Base-by-base conservation (phyloP, 1,140 invertebrate genomes). In the Latrodectus geometricus region DNA sequence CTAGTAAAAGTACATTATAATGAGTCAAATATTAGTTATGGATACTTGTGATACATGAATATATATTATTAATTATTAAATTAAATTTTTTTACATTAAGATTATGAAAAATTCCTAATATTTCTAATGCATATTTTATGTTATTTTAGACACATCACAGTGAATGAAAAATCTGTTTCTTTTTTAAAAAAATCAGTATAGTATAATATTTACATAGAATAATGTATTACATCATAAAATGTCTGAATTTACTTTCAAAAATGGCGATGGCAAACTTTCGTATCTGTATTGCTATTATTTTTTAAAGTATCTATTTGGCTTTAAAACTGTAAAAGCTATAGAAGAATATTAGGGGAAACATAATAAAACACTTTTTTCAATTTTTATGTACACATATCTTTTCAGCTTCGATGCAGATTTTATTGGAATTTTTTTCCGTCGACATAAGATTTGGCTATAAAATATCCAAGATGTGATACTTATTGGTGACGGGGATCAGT, bases 261-360 rank as follows among this genome's bases (percentile, higher is more conserved):
- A 52, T 52, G 49, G 23, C 56, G 49, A 54, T 65, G 65, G 66
- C 7, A 15, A 50, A 20, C 20, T 70, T 54, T 75, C 17, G 20
- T 12, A 75, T 75, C 48, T 65, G 23, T 21, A 15, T 49, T 12
- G 50, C 49, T 70, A 70, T 81, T 81, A 81, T 81, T 81, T 80
- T 54, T 70, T 52, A 81, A 77, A 81, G 68, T 81, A 81, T 81
- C 78, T 21, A 81, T 81, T 81, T 81, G 68, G 78, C 70, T 70
- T 70, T 20, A 9, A 81, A 81, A 70, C 78, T 70, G 66, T 69
- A 81, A 54, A 15, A 61, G 49, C 8, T 66, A n/a, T 23, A 5
- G 23, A 81, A 81, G 49, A n/a, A 65, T 65, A 79, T 66, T 9
- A 68, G 17, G 66, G 56, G 21, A 69, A 54, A 54, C 78, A 81